Conservation (phyloP, 30 jellyfish, hydroid and myxozoan genomes). For the Rhopilema esculentum region DNA sequence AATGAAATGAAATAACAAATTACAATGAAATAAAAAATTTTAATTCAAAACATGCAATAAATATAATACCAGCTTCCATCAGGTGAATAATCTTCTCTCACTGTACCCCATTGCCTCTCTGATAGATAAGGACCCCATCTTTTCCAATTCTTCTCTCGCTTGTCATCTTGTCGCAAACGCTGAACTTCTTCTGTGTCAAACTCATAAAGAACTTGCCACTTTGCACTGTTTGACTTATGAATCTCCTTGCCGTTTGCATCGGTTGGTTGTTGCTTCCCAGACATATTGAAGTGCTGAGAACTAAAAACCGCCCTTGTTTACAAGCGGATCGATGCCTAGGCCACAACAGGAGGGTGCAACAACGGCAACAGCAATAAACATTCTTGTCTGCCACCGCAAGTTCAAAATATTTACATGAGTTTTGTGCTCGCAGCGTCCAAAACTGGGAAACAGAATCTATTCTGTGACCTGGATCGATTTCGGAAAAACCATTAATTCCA, state of each 20-base stretch:
- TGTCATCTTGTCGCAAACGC: conserved; percentile 77
- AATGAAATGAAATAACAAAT: not conserved
- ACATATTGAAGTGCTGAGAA: too few relatives aligned
- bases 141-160: conserved; percentile 78
- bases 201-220: conserved; percentile 81
- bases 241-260: not conserved
- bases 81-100: conserved; percentile 91
- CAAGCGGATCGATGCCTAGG: conserved; percentile 20
- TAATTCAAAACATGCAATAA: not conserved
- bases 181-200: conserved; percentile 79
- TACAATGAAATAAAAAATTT: too few relatives aligned
- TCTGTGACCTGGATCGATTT: too few relatives aligned
- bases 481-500: too few relatives aligned
- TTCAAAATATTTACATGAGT: not conserved
- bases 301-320: conserved; percentile 25
- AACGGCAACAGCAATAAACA: conserved; percentile 7
- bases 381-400: not conserved
- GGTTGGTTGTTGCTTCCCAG: not conserved
- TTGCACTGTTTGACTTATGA: conserved; percentile 37
- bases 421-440: not conserved
- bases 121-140: conserved; percentile 96
- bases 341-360: not conserved
- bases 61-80: conserved; percentile 87
- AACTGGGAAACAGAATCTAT: too few relatives aligned
- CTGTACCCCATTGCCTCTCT: conserved; percentile 97